These are phyloP conservation scores for Baccha elongata DNA, from an alignment of 2,888 invertebrate genomes.

Conservation along the genomic window DNA sequence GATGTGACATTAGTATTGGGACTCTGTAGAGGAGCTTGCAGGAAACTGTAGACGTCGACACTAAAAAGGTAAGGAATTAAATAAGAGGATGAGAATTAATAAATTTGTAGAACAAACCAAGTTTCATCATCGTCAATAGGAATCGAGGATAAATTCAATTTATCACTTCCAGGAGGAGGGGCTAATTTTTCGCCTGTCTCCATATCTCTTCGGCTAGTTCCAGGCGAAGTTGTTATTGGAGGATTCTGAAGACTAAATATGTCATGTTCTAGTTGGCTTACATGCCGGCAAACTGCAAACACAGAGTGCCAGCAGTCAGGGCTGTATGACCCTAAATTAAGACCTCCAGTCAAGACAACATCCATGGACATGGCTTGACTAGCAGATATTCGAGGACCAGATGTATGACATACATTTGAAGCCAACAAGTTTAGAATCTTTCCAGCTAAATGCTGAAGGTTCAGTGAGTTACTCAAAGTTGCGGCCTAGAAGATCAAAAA, in stretches of 20 bases:
- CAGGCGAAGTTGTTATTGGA: constrained; percentile 79
- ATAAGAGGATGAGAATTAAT: not conserved
- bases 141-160: constrained; percentile 85
- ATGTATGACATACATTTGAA: constrained; percentile 93
- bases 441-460: constrained; percentile 94
- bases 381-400: constrained; percentile 90
- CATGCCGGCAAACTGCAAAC: constrained; percentile 96
- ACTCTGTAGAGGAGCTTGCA: constrained; percentile 88
- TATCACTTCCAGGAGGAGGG: constrained; percentile 83
- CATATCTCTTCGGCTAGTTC: constrained; percentile 79
- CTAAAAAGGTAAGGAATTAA: constrained; percentile 83
- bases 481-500: constrained; percentile 86
- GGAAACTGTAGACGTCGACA: constrained; percentile 92
- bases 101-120: constrained; percentile 84
- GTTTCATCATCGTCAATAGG: constrained; percentile 89
- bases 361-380: constrained; percentile 97
- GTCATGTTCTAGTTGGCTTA: constrained; percentile 94
- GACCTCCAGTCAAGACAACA: constrained; percentile 92
- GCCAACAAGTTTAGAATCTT: constrained; percentile 94
- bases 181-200: constrained; percentile 81
- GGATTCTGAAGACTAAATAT: constrained; percentile 90
- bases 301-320: constrained; percentile 98
- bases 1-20: constrained; percentile 83
- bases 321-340: constrained; percentile 96
- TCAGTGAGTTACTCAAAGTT: constrained; percentile 92